Base-by-base conservation (phyloP, 1,140 invertebrate genomes). In the Frieseomelitta varia region DNA sequence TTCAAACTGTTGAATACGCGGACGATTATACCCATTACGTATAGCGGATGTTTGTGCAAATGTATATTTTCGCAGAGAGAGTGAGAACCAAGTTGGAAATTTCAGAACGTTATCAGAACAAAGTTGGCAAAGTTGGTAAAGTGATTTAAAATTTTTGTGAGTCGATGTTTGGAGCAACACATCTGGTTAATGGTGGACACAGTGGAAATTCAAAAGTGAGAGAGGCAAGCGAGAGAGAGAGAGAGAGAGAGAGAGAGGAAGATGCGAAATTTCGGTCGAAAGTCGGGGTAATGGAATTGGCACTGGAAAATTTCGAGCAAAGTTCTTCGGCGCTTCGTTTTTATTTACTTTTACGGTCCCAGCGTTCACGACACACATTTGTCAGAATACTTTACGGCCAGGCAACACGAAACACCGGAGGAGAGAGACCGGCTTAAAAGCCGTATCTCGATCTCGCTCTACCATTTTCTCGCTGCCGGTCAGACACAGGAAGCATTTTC, bases 401-500 rank as follows among this genome's bases (percentile, higher is more conserved):
- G 2, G 14, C 53, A 24, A 58, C 78, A 79, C 51, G 78, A 58
- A 79, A 79, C 47, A 27, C 47, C 14, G 14, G 27, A 27, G 77
- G 65, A 63, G 47, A 53, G 30, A 30, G 30, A n/a, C 19, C 39
- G 24, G 12, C 30, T 30, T 55, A 21, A 69, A 69, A 71, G 24
- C 24, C 19, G 15, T 56, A 34, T 71, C 69, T 58, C 27, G 17
- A 71, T 39, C 67, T 58, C 67, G n/a, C 10, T 79, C 30, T 53
- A 19, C 47, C 24, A 30, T 14, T 34, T 53, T 21, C 39, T 47
- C 39, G 8, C 51, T 65, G 10, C 24, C 67, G 21, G 6, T 4
- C 77, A 14, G 10, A 19, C 53, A 24, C 67, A 79, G 78, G 78
- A 79, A 79, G 55, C 24, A 56, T 34, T 71, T 51, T 71, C 55